Evolutionary conservation across 1,140 invertebrate genomes (phyloP).

Genomic region (Drosophila pallidifrons): DNA sequence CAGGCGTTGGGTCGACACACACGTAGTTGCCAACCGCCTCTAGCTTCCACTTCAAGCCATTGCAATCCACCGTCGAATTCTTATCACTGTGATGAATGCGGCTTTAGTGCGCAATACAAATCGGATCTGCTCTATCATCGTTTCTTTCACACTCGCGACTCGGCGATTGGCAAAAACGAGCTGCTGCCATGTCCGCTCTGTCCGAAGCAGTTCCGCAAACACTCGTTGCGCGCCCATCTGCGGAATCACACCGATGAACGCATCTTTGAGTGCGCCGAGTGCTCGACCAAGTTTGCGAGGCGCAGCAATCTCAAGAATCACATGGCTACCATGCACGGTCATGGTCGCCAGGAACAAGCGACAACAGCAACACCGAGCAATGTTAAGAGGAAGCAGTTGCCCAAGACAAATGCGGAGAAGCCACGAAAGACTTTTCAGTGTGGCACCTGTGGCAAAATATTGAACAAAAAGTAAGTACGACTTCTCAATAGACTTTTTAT

Average conservation of each 20-base stretch:
- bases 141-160: constrained; percentile 75
- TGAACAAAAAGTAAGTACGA: constrained; percentile 88
- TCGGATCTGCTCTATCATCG: constrained; percentile 77
- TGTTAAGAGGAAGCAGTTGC: background rate
- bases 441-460: constrained; percentile 87
- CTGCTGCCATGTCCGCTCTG: constrained; percentile 88
- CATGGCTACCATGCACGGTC: constrained; percentile 85
- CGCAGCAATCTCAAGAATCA: constrained; percentile 87
- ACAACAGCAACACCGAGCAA: background rate
- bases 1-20: constrained; percentile 91
- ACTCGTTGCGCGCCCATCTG: constrained; percentile 89
- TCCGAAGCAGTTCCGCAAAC: constrained; percentile 89
- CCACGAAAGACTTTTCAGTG: constrained; percentile 85
- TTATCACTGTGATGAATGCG: constrained; percentile 67
- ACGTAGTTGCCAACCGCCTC: constrained; percentile 86
- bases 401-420: background rate
- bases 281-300: constrained; percentile 88
- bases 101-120: constrained; percentile 67
- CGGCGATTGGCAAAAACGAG: constrained; percentile 75
- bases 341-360: background rate
- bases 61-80: background rate
- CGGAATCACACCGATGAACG: constrained; percentile 92
- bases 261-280: constrained; percentile 88
- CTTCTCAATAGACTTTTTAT: too few relatives aligned
- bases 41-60: constrained; percentile 37